Evolutionary conservation across 2,888 invertebrate genomes (phyloP).

Genomic region (Melinopterus prodromus): DNA sequence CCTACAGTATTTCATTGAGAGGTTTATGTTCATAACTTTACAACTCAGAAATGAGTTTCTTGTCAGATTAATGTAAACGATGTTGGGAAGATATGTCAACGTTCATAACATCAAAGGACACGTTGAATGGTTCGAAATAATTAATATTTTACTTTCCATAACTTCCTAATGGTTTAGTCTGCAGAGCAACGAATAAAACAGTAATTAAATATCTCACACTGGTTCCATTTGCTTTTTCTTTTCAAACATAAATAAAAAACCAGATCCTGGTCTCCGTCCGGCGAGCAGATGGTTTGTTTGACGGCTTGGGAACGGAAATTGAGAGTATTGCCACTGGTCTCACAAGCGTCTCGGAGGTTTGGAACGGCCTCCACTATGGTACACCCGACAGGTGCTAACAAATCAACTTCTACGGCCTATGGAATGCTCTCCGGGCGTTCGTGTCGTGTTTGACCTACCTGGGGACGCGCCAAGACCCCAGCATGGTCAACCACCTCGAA

Average conservation of each 20-base stretch:
- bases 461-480: constrained; percentile 26
- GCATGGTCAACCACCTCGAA: constrained; percentile 31
- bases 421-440: constrained; percentile 32
- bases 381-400: constrained; percentile 29
- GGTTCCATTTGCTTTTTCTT: background rate
- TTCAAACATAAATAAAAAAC: background rate
- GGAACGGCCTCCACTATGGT: background rate
- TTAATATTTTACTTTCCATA: too few relatives aligned
- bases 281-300: background rate
- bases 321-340: background rate
- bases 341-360: background rate
- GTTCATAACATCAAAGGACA: too few relatives aligned
- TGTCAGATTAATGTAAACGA: too few relatives aligned
- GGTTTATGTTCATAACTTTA: too few relatives aligned
- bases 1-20: too few relatives aligned
- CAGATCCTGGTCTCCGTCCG: background rate
- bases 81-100: too few relatives aligned
- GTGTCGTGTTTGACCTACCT: constrained; percentile 43
- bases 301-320: background rate
- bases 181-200: background rate
- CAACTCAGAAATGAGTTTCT: too few relatives aligned
- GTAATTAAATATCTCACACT: background rate
- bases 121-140: too few relatives aligned
- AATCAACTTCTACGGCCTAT: constrained; percentile 24
- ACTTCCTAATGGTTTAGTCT: too few relatives aligned